Evolutionary conservation across 2,888 invertebrate genomes (phyloP).

Genomic region (Lasioglossum malachurum): DNA sequence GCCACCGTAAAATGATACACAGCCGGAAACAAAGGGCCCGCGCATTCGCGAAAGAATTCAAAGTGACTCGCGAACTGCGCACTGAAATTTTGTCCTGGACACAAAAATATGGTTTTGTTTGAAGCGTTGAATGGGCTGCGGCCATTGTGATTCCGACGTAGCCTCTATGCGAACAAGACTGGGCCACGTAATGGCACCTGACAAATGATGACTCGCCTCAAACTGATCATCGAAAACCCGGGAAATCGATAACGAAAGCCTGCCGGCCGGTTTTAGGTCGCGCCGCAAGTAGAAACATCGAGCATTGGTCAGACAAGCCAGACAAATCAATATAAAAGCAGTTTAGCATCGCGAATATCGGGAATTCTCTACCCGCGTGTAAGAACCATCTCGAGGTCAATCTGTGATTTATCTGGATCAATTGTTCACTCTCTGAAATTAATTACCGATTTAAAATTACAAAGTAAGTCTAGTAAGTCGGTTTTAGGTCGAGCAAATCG

Average conservation of each 20-base stretch:
- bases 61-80: not conserved
- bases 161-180: not conserved
- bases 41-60: not conserved
- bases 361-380: not conserved
- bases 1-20: not conserved
- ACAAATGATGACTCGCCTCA: not conserved
- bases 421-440: not conserved
- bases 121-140: not conserved
- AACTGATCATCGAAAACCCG: not conserved
- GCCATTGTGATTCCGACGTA: not conserved
- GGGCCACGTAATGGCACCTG: not conserved
- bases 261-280: not conserved
- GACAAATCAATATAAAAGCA: not conserved
- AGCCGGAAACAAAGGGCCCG: not conserved
- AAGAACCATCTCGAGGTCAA: not conserved
- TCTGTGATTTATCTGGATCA: not conserved
- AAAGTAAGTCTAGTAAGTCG: too few species aligned
- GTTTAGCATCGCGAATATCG: not conserved
- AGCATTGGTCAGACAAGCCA: not conserved
- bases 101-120: constrained; percentile 7
- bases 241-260: not conserved
- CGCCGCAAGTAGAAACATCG: not conserved
- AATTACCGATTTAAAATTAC: not conserved
- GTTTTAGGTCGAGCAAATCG: too few species aligned
- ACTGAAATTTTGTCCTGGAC: not conserved